Evolutionary conservation across 2,113 vertebrate species (phyloP).

Genomic region (Odontophorus gujanensis): DNA sequence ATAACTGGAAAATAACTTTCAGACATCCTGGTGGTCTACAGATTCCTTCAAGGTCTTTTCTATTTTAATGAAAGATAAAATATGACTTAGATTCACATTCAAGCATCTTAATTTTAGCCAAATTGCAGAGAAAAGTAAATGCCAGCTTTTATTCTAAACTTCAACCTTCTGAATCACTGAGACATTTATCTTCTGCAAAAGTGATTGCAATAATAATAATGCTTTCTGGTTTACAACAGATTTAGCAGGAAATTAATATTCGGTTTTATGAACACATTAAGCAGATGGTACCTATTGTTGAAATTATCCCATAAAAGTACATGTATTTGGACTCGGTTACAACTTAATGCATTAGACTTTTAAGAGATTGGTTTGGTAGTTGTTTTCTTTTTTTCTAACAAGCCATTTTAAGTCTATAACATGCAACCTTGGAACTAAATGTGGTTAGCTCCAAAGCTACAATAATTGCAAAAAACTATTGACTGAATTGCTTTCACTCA

Average conservation of each 20-base stretch:
- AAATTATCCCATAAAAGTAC: slow-evolving; percentile 34
- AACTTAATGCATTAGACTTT: background rate
- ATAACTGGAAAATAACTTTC: slow-evolving; percentile 64
- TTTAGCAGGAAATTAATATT: slow-evolving; percentile 65
- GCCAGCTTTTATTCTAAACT: slow-evolving; percentile 42
- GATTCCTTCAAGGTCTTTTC: slow-evolving; percentile 59
- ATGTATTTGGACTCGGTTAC: background rate
- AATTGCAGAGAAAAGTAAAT: slow-evolving; percentile 36
- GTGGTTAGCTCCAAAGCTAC: background rate
- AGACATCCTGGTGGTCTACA: slow-evolving; percentile 50
- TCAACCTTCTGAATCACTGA: slow-evolving; percentile 42
- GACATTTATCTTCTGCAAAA: slow-evolving; percentile 24
- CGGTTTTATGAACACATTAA: slow-evolving; percentile 61
- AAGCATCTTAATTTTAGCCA: slow-evolving; percentile 29
- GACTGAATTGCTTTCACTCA: background rate
- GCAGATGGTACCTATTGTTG: slow-evolving; percentile 46
- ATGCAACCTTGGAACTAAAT: background rate
- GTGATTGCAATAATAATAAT: slow-evolving; percentile 54
- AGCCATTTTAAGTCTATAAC: background rate
- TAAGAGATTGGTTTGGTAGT: background rate
- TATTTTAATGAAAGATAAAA: slow-evolving; percentile 62
- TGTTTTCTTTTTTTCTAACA: background rate
- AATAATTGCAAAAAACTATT: background rate
- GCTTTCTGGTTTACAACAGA: slow-evolving; percentile 31
- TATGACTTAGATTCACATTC: slow-evolving; percentile 28